Evolutionary conservation across 2,888 invertebrate genomes (phyloP), one percentile per base, ranked within the genome.

Genomic region (Mechanitis messenoides): DNA sequence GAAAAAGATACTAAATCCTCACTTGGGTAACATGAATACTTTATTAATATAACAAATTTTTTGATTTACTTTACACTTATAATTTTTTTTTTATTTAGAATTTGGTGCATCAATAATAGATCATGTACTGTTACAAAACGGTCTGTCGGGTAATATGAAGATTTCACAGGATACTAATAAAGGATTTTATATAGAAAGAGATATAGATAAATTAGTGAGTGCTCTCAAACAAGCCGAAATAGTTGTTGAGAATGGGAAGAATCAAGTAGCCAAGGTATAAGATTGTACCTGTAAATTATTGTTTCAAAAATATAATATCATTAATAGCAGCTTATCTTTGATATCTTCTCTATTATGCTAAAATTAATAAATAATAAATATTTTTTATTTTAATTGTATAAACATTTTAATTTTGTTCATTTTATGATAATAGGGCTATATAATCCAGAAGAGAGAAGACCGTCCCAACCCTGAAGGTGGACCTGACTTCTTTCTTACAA

Each of bases 101-200:
- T 98, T 95, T 90, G 98, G 99, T 3, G 94, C 98, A 31, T 92
- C 97, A 0, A 87, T 99, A 47, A 93, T 99, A 66, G 98, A 98
- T 73, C 98, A 99, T 80, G 94, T 95, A n/a, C 88, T 99, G 2
- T 76, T 93, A 31, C 92, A 92, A 72, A 92, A 92, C 65, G 95
- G 95, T 42, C 92, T 98, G 1, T 81, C 92, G 2, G 90, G 90
- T n/a, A 89, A 75, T 65, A 80, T 89, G 82, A 89, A 88, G 67
- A 64, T 90, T 3, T 73, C 75, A 33, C 72, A 76, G 6, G 86
- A 87, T 35, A 74, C 80, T 0, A 80, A 78, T 12, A 94, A 94
- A 79, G 93, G 92, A 12, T 96, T 97, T 77, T 80, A 92, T 57
- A 66, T 93, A 5, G 90, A 91, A 2, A 80, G 90, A 33, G 93